phyloP scores from a whole-genome alignment of 1,140 invertebrate genomes.

The Zaprionus davidi region DNA sequence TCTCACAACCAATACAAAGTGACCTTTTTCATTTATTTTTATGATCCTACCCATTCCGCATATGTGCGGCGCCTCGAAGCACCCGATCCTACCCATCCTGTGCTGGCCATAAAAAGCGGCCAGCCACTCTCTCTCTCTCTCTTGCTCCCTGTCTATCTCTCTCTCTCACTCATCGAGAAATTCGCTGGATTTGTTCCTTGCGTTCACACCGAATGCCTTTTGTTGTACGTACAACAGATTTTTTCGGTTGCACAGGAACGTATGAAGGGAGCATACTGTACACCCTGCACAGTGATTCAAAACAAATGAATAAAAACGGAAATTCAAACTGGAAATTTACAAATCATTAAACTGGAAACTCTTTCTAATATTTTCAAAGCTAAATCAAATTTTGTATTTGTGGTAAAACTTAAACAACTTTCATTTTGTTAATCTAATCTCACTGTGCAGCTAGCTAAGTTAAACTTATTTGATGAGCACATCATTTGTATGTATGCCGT shows the following conservation, averaged over 20 bases:
- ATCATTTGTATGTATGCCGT: slow-evolving; percentile 2
- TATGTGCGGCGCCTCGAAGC: slow-evolving; percentile 6
- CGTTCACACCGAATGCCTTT: slow-evolving; percentile 16
- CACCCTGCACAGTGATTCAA: neutral
- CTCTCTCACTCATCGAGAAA: slow-evolving; percentile 30
- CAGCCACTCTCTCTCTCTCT: slow-evolving; percentile 45
- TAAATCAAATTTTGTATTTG: neutral
- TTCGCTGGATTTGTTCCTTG: slow-evolving; percentile 29
- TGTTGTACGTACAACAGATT: slow-evolving; percentile 20
- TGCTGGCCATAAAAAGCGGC: slow-evolving; percentile 63
- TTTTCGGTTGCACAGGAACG: slow-evolving; percentile 12
- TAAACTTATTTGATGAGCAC: slow-evolving; percentile 6
- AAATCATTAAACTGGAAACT: neutral
- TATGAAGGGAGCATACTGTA: neutral
- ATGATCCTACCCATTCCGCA: slow-evolving; percentile 44
- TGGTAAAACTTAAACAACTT: neutral
- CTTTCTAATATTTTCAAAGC: neutral
- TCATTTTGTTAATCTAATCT: neutral
- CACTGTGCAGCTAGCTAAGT: neutral
- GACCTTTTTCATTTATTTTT: slow-evolving; percentile 82
- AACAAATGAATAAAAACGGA: neutral
- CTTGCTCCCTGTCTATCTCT: slow-evolving; percentile 12
- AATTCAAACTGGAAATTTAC: neutral
- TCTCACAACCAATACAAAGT: slow-evolving; percentile 80
- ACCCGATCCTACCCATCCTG: slow-evolving; percentile 3